phyloP scores from a whole-genome alignment of 2,797 vertebrate species.

The Poecilia gillii region DNA sequence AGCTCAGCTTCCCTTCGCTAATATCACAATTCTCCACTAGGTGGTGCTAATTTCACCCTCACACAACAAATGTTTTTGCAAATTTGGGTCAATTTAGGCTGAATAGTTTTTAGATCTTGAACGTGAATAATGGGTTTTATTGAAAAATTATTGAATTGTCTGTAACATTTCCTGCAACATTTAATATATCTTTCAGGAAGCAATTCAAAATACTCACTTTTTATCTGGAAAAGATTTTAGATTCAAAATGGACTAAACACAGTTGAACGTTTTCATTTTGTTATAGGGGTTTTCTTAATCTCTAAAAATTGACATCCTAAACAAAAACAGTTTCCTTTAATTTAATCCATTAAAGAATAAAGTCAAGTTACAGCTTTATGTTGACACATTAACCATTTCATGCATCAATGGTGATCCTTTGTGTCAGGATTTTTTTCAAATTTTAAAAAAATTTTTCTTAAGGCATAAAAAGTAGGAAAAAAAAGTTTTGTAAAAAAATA shows the following conservation, averaged over 20 bases:
- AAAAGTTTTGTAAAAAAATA: too few relatives aligned
- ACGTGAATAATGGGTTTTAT: neutral
- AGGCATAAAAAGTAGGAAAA: too few relatives aligned
- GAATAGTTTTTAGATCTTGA: neutral
- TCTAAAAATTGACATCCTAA: neutral
- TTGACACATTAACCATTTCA: neutral
- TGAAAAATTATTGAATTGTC: neutral
- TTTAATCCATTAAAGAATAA: neutral
- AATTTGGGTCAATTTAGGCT: slow-evolving; percentile 56
- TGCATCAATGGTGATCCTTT: too few relatives aligned
- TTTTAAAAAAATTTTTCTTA: too few relatives aligned
- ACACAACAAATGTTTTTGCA: slow-evolving; percentile 18
- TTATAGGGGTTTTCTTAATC: too few relatives aligned
- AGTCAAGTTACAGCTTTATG: neutral
- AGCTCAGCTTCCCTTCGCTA: slow-evolving; percentile 33
- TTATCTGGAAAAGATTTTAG: neutral
- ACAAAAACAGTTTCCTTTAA: neutral
- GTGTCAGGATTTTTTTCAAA: too few relatives aligned
- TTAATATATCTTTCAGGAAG: neutral
- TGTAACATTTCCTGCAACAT: neutral
- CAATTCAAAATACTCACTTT: too few relatives aligned
- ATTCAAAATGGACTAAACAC: neutral
- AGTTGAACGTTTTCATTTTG: neutral
- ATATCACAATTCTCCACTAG: slow-evolving; percentile 70
- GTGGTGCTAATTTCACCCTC: slow-evolving; percentile 69